Evolutionary conservation across 1,140 invertebrate species (phyloP).

Genomic region (Battus philenor): DNA sequence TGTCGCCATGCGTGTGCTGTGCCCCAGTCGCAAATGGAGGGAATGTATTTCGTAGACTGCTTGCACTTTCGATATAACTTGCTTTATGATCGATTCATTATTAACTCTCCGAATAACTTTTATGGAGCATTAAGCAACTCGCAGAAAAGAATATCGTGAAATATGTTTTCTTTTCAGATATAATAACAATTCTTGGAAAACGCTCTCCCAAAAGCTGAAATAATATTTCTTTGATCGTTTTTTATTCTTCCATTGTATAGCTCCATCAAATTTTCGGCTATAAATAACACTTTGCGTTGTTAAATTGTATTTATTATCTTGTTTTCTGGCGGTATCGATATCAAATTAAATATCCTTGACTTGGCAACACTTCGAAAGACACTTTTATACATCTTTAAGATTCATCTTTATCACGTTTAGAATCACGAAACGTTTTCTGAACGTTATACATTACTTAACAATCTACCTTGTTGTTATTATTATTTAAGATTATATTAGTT

Average conservation of each 20-base stretch:
- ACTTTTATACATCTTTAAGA: no score
- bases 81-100: slow-evolving; percentile 47
- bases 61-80: slow-evolving; percentile 66
- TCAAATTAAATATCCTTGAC: no score
- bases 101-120: slow-evolving; percentile 40
- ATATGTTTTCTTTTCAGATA: slow-evolving; percentile 19
- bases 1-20: slow-evolving; percentile 31
- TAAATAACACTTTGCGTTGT: no score
- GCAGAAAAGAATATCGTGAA: slow-evolving; percentile 6
- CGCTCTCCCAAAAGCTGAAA: not conserved
- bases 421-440: no score
- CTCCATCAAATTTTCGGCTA: slow-evolving; percentile 1
- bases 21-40: slow-evolving; percentile 57
- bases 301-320: no score
- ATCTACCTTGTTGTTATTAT: no score
- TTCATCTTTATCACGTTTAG: no score
- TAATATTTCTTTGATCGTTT: not conserved
- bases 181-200: slow-evolving; percentile 19
- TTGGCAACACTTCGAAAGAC: no score
- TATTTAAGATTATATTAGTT: no score
- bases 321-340: no score
- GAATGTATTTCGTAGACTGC: slow-evolving; percentile 60
- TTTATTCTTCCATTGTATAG: not conserved
- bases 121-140: slow-evolving; percentile 20
- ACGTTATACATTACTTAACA: no score